Percentiles rank a stretch among this genome's conserved stretches.
phyloP scores from a whole-genome alignment of 30 jellyfish, hydroid and myxozoan species.

The Haliclystus octoradiatus region DNA sequence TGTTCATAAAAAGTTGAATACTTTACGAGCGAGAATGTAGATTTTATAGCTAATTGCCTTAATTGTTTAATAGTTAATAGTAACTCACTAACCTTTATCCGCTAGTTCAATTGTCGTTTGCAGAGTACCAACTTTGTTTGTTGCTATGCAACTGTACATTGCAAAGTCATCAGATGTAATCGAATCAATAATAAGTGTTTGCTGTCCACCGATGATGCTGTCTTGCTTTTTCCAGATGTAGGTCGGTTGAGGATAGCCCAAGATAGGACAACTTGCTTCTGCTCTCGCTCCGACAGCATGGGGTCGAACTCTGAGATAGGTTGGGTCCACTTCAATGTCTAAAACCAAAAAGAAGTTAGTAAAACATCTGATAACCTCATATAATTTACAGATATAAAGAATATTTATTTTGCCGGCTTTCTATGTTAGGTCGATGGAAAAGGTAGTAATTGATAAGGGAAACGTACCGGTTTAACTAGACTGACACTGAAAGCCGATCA shows the following conservation, averaged over 20 bases:
- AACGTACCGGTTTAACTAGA: no score
- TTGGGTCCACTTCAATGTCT: neutral
- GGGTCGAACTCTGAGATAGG: neutral
- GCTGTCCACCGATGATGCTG: neutral
- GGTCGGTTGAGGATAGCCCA: neutral
- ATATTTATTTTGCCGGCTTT: no score
- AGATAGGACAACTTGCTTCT: neutral
- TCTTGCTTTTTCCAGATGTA: neutral
- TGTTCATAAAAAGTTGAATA: no score
- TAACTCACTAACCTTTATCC: neutral
- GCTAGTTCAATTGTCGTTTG: neutral
- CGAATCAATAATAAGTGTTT: neutral
- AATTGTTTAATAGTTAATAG: no score
- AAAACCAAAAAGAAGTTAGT: no score
- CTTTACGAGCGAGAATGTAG: no score
- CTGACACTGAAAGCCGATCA: no score
- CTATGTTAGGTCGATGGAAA: no score
- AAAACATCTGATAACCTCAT: no score
- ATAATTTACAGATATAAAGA: no score
- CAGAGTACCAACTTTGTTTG: neutral
- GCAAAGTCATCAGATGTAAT: neutral
- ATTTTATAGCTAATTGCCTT: no score
- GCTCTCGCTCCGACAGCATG: neutral
- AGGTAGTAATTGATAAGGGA: no score
- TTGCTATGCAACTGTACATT: neutral